phyloP scores from a whole-genome alignment of 2,888 invertebrate genomes.

The Amphimallon solstitiale region DNA sequence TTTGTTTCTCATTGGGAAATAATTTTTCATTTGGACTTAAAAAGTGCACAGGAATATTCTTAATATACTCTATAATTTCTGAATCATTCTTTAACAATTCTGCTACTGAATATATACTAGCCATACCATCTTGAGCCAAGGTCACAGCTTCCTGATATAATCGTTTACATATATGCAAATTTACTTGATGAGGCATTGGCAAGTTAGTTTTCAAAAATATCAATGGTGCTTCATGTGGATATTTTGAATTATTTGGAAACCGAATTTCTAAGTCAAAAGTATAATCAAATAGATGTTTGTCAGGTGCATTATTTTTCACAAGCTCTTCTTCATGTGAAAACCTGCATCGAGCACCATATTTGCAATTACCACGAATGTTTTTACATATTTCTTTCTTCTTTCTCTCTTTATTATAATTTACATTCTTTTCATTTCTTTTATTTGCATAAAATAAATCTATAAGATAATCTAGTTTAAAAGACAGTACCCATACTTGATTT shows the following conservation, averaged over 20 bases:
- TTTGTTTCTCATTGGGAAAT: constrained; percentile 55
- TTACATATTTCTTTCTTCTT: constrained; percentile 70
- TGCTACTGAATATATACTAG: constrained; percentile 77
- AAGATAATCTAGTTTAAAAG: constrained; percentile 74
- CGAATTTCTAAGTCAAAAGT: constrained; percentile 77
- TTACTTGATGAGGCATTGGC: constrained; percentile 71
- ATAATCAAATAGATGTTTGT: constrained; percentile 62
- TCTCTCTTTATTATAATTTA: constrained; percentile 57
- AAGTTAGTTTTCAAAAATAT: constrained; percentile 75
- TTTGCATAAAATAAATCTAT: constrained; percentile 62
- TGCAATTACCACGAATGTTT: constrained; percentile 74
- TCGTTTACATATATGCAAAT: constrained; percentile 73
- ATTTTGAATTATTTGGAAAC: constrained; percentile 75
- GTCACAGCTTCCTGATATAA: constrained; percentile 75
- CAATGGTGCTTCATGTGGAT: constrained; percentile 79
- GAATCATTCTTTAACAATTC: constrained; percentile 77
- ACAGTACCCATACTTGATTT: constrained; percentile 76
- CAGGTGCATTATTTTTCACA: constrained; percentile 54
- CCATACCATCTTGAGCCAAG: constrained; percentile 75
- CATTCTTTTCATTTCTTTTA: constrained; percentile 59
- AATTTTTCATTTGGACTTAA: constrained; percentile 67
- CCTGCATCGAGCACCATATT: constrained; percentile 78
- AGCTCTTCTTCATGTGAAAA: constrained; percentile 74
- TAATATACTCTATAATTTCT: constrained; percentile 70
- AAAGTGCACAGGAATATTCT: constrained; percentile 70